Conservation (phyloP, 2,113 vertebrate genomes). For the Brachyhypopomus gauderio region DNA sequence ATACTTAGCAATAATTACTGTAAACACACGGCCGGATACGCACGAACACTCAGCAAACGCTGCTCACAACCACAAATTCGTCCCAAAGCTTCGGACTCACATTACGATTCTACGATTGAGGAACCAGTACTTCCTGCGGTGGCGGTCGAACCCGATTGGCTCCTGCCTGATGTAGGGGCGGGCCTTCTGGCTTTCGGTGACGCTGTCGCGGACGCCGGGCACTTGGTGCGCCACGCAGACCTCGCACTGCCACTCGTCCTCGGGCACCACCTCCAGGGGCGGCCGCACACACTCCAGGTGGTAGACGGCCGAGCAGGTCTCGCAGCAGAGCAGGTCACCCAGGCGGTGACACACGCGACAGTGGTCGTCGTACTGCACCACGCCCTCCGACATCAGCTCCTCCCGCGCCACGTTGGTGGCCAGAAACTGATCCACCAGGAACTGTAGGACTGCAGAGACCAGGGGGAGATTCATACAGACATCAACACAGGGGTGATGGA, state of each 20-base stretch:
- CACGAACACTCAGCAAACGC: no score
- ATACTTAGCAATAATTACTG: no score
- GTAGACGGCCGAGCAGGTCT: slow-evolving; percentile 96
- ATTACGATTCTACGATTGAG: slow-evolving; percentile 94
- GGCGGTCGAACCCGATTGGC: slow-evolving; percentile 93
- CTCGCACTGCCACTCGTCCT: slow-evolving; percentile 99
- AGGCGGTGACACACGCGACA: slow-evolving; percentile 97
- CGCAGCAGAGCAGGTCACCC: slow-evolving; percentile 96
- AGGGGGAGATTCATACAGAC: not conserved
- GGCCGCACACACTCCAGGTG: slow-evolving; percentile 97
- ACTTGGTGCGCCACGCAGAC: slow-evolving; percentile 95
- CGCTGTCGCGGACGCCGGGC: slow-evolving; percentile 92
- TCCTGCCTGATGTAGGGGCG: slow-evolving; percentile 94
- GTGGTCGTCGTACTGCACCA: slow-evolving; percentile 95
- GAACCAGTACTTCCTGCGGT: slow-evolving; percentile 97
- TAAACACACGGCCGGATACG: no score
- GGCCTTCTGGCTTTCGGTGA: slow-evolving; percentile 93
- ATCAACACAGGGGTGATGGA: no score
- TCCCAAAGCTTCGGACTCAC: slow-evolving; percentile 77
- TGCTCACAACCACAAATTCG: no score
- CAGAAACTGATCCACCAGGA: slow-evolving; percentile 96
- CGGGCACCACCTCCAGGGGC: slow-evolving; percentile 89
- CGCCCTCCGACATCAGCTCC: slow-evolving; percentile 96
- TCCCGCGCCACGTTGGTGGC: slow-evolving; percentile 97
- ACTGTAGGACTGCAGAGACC: slow-evolving; percentile 84